Base-by-base conservation (phyloP, 1,140 invertebrate species). In the Panagrolaimus sp. region DNA sequence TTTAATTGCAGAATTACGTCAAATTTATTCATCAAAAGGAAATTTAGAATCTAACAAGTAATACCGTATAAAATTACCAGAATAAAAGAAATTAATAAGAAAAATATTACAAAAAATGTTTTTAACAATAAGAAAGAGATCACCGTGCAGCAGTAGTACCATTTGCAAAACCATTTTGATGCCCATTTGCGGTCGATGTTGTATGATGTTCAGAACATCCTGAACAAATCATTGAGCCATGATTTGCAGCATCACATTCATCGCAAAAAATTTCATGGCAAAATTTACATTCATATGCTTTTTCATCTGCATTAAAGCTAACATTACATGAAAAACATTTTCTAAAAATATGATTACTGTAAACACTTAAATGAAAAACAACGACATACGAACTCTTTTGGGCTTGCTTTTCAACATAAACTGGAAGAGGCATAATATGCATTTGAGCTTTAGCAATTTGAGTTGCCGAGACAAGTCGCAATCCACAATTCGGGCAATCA, bases 381-480 rank as follows among this genome's bases (percentile, higher is more conserved):
- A n/a, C n/a, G n/a, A 38, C 31, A 38, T 38, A 20, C 20, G 51
- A 25, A 57, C 20, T 57, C 20, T 16, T 27, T 8, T 20, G 1
- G 4, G 51, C 51, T 20, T 13, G 20, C n/a, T 9, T 4, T 25
- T 57, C 51, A 27, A 16, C n/a, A 57, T 57, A 57, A 20, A 57
- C 51, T 3, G 51, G 51, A 1, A 57, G 13, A 0, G 51, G 51
- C 9, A 57, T 27, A 57, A 57, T 57, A 13, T 57, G 51, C 51
- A 57, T 57, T 27, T 57, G 51, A 27, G 51, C 51, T 57, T 57
- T 57, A 5, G 51, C 51, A 27, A 57, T 57, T 16, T 57, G 51
- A 0, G 51, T 57, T 16, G 51, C 51, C 11, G 20, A 25, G n/a
- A 57, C 51, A 27, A 57, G 51, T 27, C 51, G 11, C 20, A 57